These are phyloP conservation scores for Sminthurinus aureus DNA, from an alignment of 2,888 invertebrate species.

Conservation along the genomic window DNA sequence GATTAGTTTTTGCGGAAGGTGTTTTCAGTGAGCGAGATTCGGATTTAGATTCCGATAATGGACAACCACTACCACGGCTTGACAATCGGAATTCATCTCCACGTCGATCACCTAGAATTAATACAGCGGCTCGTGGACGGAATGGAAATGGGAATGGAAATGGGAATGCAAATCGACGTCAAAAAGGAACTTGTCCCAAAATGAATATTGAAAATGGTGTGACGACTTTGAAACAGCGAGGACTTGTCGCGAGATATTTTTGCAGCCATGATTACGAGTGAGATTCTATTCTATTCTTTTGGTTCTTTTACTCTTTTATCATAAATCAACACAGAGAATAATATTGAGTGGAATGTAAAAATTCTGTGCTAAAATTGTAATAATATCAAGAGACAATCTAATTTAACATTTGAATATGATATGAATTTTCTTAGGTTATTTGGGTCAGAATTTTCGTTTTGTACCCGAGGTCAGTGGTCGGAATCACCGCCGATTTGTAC, in stretches of 20 bases:
- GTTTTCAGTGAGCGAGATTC: background rate
- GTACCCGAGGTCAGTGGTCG: constrained; percentile 36
- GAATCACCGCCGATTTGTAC: constrained; percentile 28
- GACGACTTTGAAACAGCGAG: background rate
- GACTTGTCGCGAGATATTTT: background rate
- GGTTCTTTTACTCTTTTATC: background rate
- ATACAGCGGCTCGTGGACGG: background rate
- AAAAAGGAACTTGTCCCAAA: background rate
- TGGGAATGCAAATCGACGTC: background rate
- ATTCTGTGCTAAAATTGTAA: too few relatives aligned
- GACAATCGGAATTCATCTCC: background rate
- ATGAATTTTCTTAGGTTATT: constrained; percentile 11
- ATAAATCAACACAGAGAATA: background rate
- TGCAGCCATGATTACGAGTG: background rate
- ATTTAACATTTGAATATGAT: too few relatives aligned
- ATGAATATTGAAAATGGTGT: constrained; percentile 12
- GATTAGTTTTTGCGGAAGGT: background rate
- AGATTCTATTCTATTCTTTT: background rate
- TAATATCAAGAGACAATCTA: too few relatives aligned
- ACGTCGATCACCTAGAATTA: background rate
- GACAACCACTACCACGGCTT: background rate
- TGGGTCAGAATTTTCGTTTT: constrained; percentile 20
- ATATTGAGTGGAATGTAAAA: too few relatives aligned
- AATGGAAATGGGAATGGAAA: background rate
- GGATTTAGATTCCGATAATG: background rate